Percentiles rank a stretch among this genome's conserved stretches.
phyloP scores from a whole-genome alignment of 2,113 vertebrate species.

The Cromileptes altivelis region DNA sequence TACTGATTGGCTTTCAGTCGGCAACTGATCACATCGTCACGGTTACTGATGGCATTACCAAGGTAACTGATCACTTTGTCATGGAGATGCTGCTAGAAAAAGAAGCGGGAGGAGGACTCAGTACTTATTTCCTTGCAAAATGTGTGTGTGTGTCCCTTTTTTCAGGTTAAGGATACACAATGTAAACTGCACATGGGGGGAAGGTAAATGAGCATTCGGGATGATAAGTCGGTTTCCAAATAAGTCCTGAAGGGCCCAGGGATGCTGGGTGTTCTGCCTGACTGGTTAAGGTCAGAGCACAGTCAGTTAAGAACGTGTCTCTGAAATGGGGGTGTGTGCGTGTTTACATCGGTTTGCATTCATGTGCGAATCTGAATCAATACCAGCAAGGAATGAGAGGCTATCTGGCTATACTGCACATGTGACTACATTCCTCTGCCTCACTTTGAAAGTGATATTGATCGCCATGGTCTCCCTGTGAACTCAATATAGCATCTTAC shows the following conservation, averaged over 20 bases:
- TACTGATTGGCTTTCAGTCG: conserved; percentile 60
- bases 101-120: conserved; percentile 31
- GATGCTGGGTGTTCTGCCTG: conserved; percentile 46
- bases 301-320: conserved; percentile 28
- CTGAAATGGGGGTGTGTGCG: conserved; percentile 14
- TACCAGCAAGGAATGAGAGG: conserved; percentile 35
- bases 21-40: conserved; percentile 68
- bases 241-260: conserved; percentile 61
- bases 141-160: conserved; percentile 12
- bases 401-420: conserved; percentile 17
- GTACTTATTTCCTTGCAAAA: conserved; percentile 31
- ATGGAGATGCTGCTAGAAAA: conserved; percentile 38
- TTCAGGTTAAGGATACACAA: conserved; percentile 55
- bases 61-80: conserved; percentile 68
- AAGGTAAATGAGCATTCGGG: conserved; percentile 68
- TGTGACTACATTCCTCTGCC: conserved; percentile 34
- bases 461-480: conserved; percentile 44
- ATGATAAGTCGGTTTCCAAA: conserved; percentile 77
- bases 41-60: conserved; percentile 63
- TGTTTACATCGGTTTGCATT: conserved; percentile 57
- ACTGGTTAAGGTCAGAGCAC: conserved; percentile 70
- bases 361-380: conserved; percentile 51
- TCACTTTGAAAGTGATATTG: conserved; percentile 57
- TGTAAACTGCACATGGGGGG: conserved; percentile 38
- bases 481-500: conserved; percentile 35